Percentiles rank a stretch among this genome's conserved stretches.
phyloP scores from a whole-genome alignment of 1,140 invertebrate species.

The Druon quercuslanigerum region DNA sequence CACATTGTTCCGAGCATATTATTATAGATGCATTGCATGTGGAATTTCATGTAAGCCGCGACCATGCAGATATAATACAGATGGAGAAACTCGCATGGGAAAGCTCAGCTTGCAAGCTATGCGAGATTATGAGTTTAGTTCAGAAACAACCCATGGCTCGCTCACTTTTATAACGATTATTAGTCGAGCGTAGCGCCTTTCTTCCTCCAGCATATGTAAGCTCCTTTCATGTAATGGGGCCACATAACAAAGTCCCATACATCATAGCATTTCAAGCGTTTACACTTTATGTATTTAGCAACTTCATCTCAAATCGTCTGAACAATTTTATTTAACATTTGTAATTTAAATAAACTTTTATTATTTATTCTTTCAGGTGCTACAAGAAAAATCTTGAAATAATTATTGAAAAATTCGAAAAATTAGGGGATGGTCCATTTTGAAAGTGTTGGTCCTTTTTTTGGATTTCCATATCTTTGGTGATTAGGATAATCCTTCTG shows the following conservation, averaged over 20 bases:
- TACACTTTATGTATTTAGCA: conserved; percentile 1
- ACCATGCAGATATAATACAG: conserved; percentile 53
- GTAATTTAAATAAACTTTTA: too few relatives aligned
- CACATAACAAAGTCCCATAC: conserved; percentile 26
- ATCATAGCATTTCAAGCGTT: conserved; percentile 11
- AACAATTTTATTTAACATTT: too few relatives aligned
- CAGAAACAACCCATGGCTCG: conserved; percentile 61
- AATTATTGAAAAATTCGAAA: too few relatives aligned
- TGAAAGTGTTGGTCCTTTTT: too few relatives aligned
- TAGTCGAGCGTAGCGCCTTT: conserved; percentile 43
- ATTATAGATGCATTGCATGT: conserved; percentile 59
- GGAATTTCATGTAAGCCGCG: conserved; percentile 65
- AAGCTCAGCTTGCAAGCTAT: conserved; percentile 71
- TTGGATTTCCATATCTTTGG: too few relatives aligned
- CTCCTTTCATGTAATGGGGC: conserved; percentile 18
- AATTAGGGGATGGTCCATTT: too few relatives aligned
- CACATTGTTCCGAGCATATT: conserved; percentile 58
- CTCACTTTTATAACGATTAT: conserved; percentile 70
- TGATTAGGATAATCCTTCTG: too few relatives aligned
- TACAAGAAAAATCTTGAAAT: too few relatives aligned
- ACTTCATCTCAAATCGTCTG: too few relatives aligned
- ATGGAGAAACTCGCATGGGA: conserved; percentile 67
- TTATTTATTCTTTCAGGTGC: too few relatives aligned
- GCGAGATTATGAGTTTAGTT: conserved; percentile 74
- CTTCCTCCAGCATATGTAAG: conserved; percentile 20